Evolutionary conservation across 23 tunicate species (phyloP).

Genomic region (Clavelina lepadiformis): DNA sequence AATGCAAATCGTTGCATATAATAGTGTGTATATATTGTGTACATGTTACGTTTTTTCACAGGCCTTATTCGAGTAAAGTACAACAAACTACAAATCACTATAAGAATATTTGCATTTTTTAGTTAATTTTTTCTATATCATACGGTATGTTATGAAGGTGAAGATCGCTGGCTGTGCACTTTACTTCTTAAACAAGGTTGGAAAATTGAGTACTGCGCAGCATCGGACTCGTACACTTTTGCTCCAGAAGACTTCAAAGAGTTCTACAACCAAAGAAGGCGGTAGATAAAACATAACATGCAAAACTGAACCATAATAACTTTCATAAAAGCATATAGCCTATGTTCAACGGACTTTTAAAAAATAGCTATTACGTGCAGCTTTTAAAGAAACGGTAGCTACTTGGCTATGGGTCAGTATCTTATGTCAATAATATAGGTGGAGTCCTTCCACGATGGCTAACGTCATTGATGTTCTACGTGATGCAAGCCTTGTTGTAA

Average conservation of each 20-base stretch:
- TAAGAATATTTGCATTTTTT: too few relatives aligned
- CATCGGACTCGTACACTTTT: slow-evolving; percentile 94
- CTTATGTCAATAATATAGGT: too few relatives aligned
- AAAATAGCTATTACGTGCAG: too few relatives aligned
- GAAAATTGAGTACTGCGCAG: slow-evolving; percentile 97
- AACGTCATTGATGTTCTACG: slow-evolving; percentile 75
- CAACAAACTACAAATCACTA: too few relatives aligned
- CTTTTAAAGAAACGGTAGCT: too few relatives aligned
- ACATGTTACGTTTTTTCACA: too few relatives aligned
- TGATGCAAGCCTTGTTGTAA: slow-evolving; percentile 55
- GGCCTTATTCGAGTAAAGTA: too few relatives aligned
- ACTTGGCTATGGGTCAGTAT: too few relatives aligned
- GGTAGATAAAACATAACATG: slow-evolving; percentile 13
- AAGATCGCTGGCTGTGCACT: slow-evolving; percentile 99
- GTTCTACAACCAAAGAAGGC: slow-evolving; percentile 93
- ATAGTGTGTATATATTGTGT: too few relatives aligned
- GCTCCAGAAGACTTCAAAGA: slow-evolving; percentile 99
- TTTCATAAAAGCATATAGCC: background rate
- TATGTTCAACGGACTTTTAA: too few relatives aligned
- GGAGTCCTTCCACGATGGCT: slow-evolving; percentile 98
- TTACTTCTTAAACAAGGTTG: slow-evolving; percentile 88
- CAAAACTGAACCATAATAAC: background rate
- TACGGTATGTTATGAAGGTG: slow-evolving; percentile 78
- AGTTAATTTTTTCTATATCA: too few relatives aligned
- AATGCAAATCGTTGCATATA: too few relatives aligned